Conservation (phyloP, 2,113 vertebrate genomes). For the Girardinichthys multiradiatus region DNA sequence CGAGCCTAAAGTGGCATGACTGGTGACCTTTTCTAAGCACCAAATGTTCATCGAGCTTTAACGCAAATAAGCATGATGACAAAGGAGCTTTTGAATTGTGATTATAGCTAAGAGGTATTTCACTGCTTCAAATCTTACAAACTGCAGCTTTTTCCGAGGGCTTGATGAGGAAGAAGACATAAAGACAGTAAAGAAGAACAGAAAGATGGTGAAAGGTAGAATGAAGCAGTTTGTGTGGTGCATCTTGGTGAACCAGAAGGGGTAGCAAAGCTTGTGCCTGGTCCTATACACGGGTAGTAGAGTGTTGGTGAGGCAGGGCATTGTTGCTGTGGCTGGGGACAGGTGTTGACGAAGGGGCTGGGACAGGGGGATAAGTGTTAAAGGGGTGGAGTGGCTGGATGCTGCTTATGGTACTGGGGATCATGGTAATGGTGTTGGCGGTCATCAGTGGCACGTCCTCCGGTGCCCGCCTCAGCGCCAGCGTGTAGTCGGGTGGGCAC, state of each 20-base stretch:
- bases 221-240: constrained; percentile 68
- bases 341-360: constrained; percentile 91
- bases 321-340: constrained; percentile 95
- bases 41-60: constrained; percentile 34
- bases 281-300: constrained; percentile 85
- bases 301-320: constrained; percentile 92
- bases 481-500: constrained; percentile 97
- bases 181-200: constrained; percentile 42
- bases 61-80: constrained; percentile 48
- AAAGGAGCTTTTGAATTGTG: constrained; percentile 45
- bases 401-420: constrained; percentile 97
- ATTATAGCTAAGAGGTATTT: constrained; percentile 66
- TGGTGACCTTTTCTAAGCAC: constrained; percentile 40
- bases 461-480: constrained; percentile 96
- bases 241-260: constrained; percentile 60
- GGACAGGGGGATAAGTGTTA: constrained; percentile 93
- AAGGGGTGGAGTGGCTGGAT: constrained; percentile 98
- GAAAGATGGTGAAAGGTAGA: constrained; percentile 45
- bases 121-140: constrained; percentile 71
- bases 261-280: constrained; percentile 67
- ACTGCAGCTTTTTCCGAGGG: constrained; percentile 77
- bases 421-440: constrained; percentile 97
- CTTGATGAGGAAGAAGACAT: constrained; percentile 57
- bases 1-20: constrained; percentile 58
- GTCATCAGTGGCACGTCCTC: constrained; percentile 99